Percentiles rank a stretch among this genome's conserved stretches.
Evolutionary conservation across 2,797 vertebrate genomes (phyloP).

Genomic region (Neosilurus hyrtlii): DNA sequence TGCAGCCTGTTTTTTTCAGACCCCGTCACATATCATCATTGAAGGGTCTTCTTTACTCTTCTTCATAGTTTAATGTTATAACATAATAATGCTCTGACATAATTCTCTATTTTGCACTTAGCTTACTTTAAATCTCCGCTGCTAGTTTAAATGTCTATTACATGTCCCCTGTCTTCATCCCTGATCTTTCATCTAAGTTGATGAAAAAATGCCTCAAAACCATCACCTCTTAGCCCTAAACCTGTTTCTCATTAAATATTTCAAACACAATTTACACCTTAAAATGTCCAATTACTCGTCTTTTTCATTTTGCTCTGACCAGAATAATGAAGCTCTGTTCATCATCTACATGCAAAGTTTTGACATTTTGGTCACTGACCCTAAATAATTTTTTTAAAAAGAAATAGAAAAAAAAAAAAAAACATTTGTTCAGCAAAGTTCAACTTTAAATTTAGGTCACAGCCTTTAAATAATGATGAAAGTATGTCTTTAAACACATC

Average conservation of each 20-base stretch:
- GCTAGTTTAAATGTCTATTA: not conserved
- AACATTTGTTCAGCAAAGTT: slow-evolving; percentile 13
- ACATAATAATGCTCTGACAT: not conserved
- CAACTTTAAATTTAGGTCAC: not conserved
- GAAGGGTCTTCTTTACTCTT: not conserved
- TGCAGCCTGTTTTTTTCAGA: too few relatives aligned
- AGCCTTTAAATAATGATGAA: not conserved
- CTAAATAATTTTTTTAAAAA: too few relatives aligned
- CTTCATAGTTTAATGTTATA: not conserved
- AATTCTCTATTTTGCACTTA: not conserved
- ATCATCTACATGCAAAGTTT: not conserved
- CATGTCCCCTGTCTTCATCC: not conserved
- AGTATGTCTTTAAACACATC: slow-evolving; percentile 29
- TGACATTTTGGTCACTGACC: not conserved
- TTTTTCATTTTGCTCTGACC: not conserved
- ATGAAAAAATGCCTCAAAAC: not conserved
- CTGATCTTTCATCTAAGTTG: not conserved
- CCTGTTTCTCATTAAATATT: not conserved
- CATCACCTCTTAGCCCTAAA: not conserved
- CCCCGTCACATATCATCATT: too few relatives aligned
- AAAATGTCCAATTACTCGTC: not conserved
- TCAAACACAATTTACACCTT: not conserved
- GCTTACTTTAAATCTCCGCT: not conserved
- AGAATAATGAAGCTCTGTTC: not conserved
- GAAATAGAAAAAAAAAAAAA: not conserved